phyloP scores from a whole-genome alignment of 2,797 vertebrate genomes.

The Champsocephalus esox region DNA sequence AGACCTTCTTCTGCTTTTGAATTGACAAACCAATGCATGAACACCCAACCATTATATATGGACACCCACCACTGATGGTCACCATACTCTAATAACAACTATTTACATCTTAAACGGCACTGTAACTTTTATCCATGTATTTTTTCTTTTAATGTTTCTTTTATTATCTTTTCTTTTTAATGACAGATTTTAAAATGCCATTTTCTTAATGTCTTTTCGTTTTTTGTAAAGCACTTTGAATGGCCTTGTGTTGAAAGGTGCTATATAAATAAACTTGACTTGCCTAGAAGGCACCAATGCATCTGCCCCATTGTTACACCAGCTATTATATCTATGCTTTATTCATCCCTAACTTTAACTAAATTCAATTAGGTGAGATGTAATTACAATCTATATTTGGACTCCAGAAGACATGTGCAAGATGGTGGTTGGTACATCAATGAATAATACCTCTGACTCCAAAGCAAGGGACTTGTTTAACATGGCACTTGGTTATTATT shows the following conservation, averaged over 20 bases:
- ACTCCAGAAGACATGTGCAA: constrained; percentile 35
- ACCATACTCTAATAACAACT: constrained; percentile 65
- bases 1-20: constrained; percentile 61
- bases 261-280: too few species aligned
- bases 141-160: too few species aligned
- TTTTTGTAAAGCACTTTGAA: too few species aligned
- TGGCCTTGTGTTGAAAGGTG: too few species aligned
- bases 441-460: constrained; percentile 30
- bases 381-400: constrained; percentile 60
- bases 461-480: constrained; percentile 14
- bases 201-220: too few species aligned
- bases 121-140: too few species aligned
- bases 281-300: constrained; percentile 37
- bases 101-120: too few species aligned
- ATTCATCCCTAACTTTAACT: constrained; percentile 64
- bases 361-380: constrained; percentile 51
- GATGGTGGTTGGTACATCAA: not conserved
- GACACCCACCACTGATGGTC: constrained; percentile 59
- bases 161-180: too few species aligned
- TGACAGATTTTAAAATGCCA: too few species aligned
- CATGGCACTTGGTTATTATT: not conserved
- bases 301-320: constrained; percentile 45
- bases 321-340: constrained; percentile 55
- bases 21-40: constrained; percentile 70
- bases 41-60: constrained; percentile 62